phyloP scores from a whole-genome alignment of 2,113 vertebrate species.

The Peromyscus californicus region DNA sequence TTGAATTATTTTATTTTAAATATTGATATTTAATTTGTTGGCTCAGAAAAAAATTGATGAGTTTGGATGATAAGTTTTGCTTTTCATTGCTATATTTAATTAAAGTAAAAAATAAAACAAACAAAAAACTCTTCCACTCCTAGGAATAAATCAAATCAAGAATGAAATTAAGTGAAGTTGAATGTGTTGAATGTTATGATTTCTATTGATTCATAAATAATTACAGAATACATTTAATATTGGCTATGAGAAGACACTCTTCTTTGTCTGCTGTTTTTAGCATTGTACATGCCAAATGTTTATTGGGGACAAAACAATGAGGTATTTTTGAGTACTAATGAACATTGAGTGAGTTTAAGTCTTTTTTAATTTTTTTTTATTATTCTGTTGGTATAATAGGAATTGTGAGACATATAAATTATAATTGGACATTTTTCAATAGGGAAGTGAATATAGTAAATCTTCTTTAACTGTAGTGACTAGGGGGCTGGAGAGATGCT shows the following conservation, averaged over 20 bases:
- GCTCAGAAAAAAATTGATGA: background rate
- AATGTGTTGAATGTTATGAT: background rate
- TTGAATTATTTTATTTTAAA: background rate
- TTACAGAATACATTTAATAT: background rate
- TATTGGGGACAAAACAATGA: background rate
- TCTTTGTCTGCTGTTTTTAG: conserved; percentile 25
- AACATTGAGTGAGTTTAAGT: background rate
- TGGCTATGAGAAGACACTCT: background rate
- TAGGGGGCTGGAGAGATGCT: background rate
- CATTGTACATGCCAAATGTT: background rate
- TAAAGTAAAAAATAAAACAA: background rate
- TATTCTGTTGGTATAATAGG: background rate
- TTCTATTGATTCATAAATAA: background rate
- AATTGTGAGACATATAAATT: background rate
- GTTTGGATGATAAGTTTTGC: background rate
- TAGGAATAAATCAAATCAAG: background rate
- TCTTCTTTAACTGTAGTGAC: background rate
- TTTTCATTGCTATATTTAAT: background rate
- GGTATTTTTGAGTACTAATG: background rate
- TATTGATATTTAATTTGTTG: background rate
- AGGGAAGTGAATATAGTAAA: background rate
- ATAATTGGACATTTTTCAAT: background rate
- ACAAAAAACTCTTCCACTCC: background rate
- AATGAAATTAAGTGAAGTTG: background rate
- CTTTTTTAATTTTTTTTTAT: background rate